These are phyloP conservation scores for Scaptomyza reducta DNA, from an alignment of 2,888 invertebrate species.

Conservation along the genomic window DNA sequence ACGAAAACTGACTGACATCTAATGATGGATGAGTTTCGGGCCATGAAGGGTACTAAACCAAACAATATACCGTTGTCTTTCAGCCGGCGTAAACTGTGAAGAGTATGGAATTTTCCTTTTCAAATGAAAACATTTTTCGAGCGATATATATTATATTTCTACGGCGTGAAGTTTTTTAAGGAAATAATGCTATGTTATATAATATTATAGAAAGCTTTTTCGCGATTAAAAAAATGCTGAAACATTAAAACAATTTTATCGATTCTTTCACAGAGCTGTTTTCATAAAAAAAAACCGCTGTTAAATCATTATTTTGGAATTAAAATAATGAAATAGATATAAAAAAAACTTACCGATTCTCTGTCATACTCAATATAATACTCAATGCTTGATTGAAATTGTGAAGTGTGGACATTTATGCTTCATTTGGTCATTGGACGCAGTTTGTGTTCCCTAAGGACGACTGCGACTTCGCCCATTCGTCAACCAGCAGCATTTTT, in stretches of 20 bases:
- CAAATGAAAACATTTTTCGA: background rate
- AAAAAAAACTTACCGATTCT: background rate
- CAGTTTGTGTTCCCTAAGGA: slow-evolving; percentile 52
- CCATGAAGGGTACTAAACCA: slow-evolving; percentile 53
- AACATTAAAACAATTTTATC: too few species aligned
- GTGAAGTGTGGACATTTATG: slow-evolving; percentile 64
- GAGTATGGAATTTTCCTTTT: background rate
- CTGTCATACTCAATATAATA: slow-evolving; percentile 2
- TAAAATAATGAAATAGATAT: background rate
- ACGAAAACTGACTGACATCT: slow-evolving; percentile 62
- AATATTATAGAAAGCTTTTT: too few species aligned
- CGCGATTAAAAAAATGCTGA: too few species aligned
- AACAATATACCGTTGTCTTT: slow-evolving; percentile 35
- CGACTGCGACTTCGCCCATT: slow-evolving; percentile 53
- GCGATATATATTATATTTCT: too few species aligned
- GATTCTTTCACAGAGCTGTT: too few species aligned
- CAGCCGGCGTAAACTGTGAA: background rate
- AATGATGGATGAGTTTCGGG: slow-evolving; percentile 74
- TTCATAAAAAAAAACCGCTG: too few species aligned
- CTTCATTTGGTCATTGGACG: slow-evolving; percentile 60
- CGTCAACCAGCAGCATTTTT: slow-evolving; percentile 70
- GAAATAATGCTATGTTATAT: too few species aligned
- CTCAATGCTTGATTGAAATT: slow-evolving; percentile 31
- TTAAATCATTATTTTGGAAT: too few species aligned
- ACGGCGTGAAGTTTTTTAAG: too few species aligned